A percentile compares a stretch with the other conserved stretches of the same genome.
Evolutionary conservation across 2,113 vertebrate genomes (phyloP).

Genomic region (Apteryx owenii): DNA sequence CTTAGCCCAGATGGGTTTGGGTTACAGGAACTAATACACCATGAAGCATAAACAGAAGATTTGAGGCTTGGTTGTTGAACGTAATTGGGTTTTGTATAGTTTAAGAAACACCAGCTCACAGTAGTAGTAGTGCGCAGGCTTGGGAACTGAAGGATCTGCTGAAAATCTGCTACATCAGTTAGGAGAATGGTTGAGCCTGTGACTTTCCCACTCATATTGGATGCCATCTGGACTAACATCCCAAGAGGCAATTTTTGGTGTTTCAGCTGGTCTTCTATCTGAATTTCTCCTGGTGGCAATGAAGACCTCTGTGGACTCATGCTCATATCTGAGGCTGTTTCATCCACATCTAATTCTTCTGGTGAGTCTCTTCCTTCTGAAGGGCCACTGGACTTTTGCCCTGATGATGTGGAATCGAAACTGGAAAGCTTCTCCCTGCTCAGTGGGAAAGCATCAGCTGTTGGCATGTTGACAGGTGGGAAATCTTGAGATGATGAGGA

Average conservation of each 20-base stretch:
- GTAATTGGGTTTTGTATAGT: constrained; percentile 94
- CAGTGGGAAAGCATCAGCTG: constrained; percentile 73
- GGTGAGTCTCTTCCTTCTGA: constrained; percentile 87
- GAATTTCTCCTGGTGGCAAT: constrained; percentile 77
- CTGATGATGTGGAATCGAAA: constrained; percentile 84
- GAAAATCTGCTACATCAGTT: constrained; percentile 86
- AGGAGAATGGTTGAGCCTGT: constrained; percentile 82
- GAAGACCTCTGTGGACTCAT: constrained; percentile 86
- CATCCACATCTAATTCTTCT: constrained; percentile 90
- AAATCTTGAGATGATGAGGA: constrained; percentile 86
- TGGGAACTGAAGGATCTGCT: constrained; percentile 91
- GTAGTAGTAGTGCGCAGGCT: constrained; percentile 92
- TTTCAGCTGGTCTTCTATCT: constrained; percentile 74
- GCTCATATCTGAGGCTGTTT: constrained; percentile 83
- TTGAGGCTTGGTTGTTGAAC: constrained; percentile 81
- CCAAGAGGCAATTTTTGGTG: constrained; percentile 81
- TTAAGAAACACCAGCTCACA: constrained; percentile 99
- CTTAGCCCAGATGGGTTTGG: constrained; percentile 94
- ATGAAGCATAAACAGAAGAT: constrained; percentile 93
- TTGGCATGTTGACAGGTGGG: constrained; percentile 68
- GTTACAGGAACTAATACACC: constrained; percentile 95
- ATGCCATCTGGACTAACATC: constrained; percentile 86
- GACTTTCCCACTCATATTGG: constrained; percentile 77
- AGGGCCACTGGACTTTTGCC: constrained; percentile 86
- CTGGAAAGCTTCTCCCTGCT: constrained; percentile 78